These are phyloP conservation scores for Acleris holmiana DNA, from an alignment of 2,888 invertebrate genomes.

Conservation along the genomic window DNA sequence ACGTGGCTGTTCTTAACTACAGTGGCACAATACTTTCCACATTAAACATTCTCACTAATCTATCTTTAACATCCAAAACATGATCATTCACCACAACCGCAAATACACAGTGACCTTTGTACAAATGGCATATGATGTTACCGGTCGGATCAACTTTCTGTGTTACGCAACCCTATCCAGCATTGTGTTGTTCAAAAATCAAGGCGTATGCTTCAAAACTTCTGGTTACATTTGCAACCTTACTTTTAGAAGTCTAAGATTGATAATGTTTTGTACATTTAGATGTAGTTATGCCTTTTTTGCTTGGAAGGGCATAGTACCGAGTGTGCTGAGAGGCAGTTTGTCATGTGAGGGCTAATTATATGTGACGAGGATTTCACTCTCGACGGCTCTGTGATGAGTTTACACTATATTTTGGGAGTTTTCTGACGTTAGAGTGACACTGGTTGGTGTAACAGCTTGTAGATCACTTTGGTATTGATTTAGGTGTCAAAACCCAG, in stretches of 20 bases:
- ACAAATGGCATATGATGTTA: slow-evolving; percentile 32
- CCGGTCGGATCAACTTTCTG: slow-evolving; percentile 30
- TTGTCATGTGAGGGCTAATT: slow-evolving; percentile 60
- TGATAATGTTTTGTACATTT: too few relatives aligned
- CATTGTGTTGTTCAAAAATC: too few relatives aligned
- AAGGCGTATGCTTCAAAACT: too few relatives aligned
- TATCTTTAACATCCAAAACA: slow-evolving; percentile 27
- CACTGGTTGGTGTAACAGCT: background rate
- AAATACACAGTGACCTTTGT: slow-evolving; percentile 24
- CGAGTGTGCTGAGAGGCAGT: slow-evolving; percentile 41
- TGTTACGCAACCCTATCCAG: slow-evolving; percentile 50
- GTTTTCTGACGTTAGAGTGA: background rate
- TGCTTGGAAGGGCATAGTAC: slow-evolving; percentile 22
- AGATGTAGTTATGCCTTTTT: too few relatives aligned
- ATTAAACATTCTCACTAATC: slow-evolving; percentile 6
- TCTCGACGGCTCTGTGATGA: slow-evolving; percentile 49
- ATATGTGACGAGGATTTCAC: slow-evolving; percentile 58
- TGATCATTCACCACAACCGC: slow-evolving; percentile 23
- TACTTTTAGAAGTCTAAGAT: too few relatives aligned
- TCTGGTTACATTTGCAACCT: too few relatives aligned
- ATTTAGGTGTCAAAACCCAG: too few relatives aligned
- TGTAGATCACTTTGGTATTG: too few relatives aligned
- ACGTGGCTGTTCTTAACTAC: too few relatives aligned
- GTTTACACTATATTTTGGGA: slow-evolving; percentile 44
- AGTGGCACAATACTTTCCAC: background rate